Base-by-base conservation (phyloP, 2,797 vertebrate genomes). In the Onychomys arenicola region DNA sequence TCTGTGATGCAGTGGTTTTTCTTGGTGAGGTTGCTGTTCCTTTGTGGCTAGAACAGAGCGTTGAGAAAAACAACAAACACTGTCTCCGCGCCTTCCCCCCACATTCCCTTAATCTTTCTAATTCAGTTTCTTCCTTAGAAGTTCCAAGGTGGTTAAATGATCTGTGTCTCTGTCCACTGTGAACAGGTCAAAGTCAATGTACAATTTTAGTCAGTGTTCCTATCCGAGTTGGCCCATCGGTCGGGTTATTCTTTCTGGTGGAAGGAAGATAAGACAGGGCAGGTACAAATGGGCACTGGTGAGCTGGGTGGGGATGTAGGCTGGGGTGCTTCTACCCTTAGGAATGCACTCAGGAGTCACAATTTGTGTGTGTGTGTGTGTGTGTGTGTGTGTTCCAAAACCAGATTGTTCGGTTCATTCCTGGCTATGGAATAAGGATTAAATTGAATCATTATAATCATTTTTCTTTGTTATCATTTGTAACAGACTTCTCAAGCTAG, bases 401-500 rank as follows among this genome's bases (percentile, higher is more conserved):
- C 10, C 11, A 61, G 29, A 71, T 87, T 77, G 90, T 93, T 89
- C 89, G 7, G 10, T 75, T 94, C 84, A 92, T 92, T 71, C 6
- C 6, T 88, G 55, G 37, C 71, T 23, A 92, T 46, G 13, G 37
- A 89, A 40, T 40, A 91, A 75, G 5, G 16, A 93, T 87, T 87
- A 76, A 91, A 83, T 84, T 84, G 46, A 7, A 95, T 86, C 73
- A 82, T 75, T 69, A 61, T 32, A 43, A 12, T 61, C 4, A 14
- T 57, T 91, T 93, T 89, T 23, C 21, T 91, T 76, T 92, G 29
- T 67, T 82, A 63, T 69, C 16, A 61, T 7, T 90, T 92, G 3
- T 75, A 96, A 90, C 37, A 78, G 32, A 84, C 19, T 80, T 84
- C 19, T 88, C 46, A 96, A 85, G 17, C 3, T 93, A 91, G n/a